phyloP scores from a whole-genome alignment of 2,113 vertebrate genomes.

The Corythaeola cristata region DNA sequence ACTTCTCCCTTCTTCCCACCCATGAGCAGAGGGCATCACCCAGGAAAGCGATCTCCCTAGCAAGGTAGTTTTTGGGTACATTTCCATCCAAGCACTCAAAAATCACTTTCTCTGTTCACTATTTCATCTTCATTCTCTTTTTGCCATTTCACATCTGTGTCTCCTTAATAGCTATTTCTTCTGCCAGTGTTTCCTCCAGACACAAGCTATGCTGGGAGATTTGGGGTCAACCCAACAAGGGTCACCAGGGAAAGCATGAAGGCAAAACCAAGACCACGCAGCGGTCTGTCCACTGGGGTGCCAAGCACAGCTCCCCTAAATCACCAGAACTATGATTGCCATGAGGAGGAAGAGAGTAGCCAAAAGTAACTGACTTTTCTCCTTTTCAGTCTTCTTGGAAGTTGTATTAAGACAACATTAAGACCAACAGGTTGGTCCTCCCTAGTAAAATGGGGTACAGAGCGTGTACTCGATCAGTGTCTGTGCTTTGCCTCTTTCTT shows the following conservation, averaged over 20 bases:
- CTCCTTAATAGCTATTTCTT: background rate
- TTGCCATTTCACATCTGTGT: rapidly evolving
- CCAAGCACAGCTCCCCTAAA: background rate
- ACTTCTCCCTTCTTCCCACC: background rate
- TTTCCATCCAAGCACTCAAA: background rate
- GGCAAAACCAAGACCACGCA: background rate
- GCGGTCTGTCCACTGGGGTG: rapidly evolving
- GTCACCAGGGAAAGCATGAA: background rate
- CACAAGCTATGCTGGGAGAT: background rate
- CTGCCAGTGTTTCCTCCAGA: background rate
- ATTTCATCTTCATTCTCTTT: background rate
- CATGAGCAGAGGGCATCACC: rapidly evolving
- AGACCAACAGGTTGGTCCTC: background rate
- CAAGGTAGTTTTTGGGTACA: background rate
- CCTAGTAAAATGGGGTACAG: background rate
- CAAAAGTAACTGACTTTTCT: background rate
- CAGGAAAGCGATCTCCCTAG: background rate
- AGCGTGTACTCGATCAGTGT: rapidly evolving
- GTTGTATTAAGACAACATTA: background rate
- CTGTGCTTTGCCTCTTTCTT: background rate
- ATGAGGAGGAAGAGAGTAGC: background rate
- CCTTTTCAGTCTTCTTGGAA: background rate
- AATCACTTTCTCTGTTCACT: background rate
- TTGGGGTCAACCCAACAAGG: background rate
- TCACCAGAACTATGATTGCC: background rate